Evolutionary conservation across 2,888 invertebrate species (phyloP).

Genomic region (Glyphotaelius pellucidus): DNA sequence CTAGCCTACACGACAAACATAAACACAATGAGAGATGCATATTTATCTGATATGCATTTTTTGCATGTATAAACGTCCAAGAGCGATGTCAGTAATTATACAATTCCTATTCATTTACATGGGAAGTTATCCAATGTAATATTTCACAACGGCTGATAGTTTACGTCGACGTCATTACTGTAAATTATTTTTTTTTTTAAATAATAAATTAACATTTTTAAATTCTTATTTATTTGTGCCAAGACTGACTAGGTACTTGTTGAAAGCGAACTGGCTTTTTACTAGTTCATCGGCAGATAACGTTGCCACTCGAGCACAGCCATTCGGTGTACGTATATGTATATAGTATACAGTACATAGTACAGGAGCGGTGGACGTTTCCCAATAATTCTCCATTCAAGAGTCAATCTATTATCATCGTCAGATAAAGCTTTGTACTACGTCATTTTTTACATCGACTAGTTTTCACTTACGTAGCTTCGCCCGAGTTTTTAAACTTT

Average conservation of each 20-base stretch:
- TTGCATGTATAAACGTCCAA: neutral
- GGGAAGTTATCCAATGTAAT: neutral
- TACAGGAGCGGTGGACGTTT: neutral
- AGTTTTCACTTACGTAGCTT: neutral
- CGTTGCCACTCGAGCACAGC: neutral
- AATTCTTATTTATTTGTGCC: too few relatives aligned
- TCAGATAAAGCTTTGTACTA: neutral
- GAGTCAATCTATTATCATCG: neutral
- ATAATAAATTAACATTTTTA: neutral
- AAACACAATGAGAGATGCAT: neutral
- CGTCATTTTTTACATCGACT: neutral
- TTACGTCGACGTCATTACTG: too few relatives aligned
- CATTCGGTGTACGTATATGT: too few relatives aligned
- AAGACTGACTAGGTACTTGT: neutral
- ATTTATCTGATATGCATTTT: neutral
- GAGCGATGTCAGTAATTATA: neutral
- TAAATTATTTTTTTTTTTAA: neutral
- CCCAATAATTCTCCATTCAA: neutral
- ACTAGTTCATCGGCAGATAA: neutral
- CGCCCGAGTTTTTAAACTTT: neutral
- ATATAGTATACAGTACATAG: too few relatives aligned
- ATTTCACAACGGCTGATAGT: neutral
- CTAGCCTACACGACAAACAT: neutral
- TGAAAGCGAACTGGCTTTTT: neutral
- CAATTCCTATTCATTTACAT: neutral